These are phyloP conservation scores for Drusus annulatus DNA, from an alignment of 1,140 invertebrate species.

Conservation along the genomic window DNA sequence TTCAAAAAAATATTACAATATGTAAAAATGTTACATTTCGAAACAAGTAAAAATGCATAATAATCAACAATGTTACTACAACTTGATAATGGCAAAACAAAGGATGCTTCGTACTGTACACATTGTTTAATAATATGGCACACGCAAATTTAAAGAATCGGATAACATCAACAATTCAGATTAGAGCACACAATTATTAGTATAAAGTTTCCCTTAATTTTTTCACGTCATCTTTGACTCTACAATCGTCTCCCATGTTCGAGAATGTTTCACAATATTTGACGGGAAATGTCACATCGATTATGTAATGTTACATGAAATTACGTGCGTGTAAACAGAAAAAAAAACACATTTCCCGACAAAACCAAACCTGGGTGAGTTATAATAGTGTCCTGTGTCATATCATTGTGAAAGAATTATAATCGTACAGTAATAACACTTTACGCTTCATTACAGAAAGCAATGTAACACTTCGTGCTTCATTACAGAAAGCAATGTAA, in stretches of 20 bases:
- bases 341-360: neutral
- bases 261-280: neutral
- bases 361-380: slow-evolving; percentile 13
- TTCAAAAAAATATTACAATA: too few species aligned
- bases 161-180: too few species aligned
- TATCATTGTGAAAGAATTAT: neutral
- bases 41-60: too few species aligned
- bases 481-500: too few species aligned
- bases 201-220: slow-evolving; percentile 8
- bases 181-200: neutral
- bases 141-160: too few species aligned
- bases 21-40: too few species aligned
- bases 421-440: neutral
- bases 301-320: neutral
- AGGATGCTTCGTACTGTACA: too few species aligned
- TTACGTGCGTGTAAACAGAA: neutral
- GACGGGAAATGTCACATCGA: neutral
- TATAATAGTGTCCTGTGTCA: neutral
- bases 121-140: too few species aligned
- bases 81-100: too few species aligned
- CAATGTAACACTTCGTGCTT: too few species aligned
- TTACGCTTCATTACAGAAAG: too few species aligned
- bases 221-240: slow-evolving; percentile 14
- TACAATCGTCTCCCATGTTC: slow-evolving; percentile 5
- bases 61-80: too few species aligned